These are phyloP conservation scores for Andrena fulva DNA, from an alignment of 2,888 invertebrate species.

Conservation along the genomic window DNA sequence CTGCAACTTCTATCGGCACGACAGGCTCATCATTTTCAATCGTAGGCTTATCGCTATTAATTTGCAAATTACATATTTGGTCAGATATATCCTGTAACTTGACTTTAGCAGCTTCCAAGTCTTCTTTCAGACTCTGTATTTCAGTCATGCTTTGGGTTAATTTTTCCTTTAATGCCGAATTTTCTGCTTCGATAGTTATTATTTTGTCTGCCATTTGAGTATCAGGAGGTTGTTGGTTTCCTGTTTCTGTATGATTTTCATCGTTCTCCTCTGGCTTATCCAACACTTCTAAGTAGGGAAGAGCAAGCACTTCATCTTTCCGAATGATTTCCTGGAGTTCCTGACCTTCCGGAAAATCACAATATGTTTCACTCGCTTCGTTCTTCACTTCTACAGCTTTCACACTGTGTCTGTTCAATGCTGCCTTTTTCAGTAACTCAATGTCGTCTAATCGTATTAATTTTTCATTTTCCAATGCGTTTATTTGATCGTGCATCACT, in stretches of 20 bases:
- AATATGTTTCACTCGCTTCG: neutral
- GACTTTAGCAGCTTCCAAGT: slow-evolving; percentile 65
- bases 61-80: slow-evolving; percentile 59
- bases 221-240: slow-evolving; percentile 22
- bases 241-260: slow-evolving; percentile 4
- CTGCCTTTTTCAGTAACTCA: slow-evolving; percentile 5
- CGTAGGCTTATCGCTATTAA: slow-evolving; percentile 5
- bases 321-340: slow-evolving; percentile 18
- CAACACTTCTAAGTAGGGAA: neutral
- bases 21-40: neutral
- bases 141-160: slow-evolving; percentile 57
- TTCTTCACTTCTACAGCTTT: neutral
- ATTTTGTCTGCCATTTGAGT: slow-evolving; percentile 39
- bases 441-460: slow-evolving; percentile 10
- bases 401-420: neutral
- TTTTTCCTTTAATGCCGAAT: slow-evolving; percentile 66
- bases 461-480: slow-evolving; percentile 52
- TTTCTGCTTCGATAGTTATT: slow-evolving; percentile 61
- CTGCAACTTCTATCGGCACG: neutral
- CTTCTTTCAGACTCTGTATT: slow-evolving; percentile 61
- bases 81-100: slow-evolving; percentile 64
- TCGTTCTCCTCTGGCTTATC: neutral
- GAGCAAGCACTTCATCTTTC: slow-evolving; percentile 12
- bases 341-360: neutral
- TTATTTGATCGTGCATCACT: slow-evolving; percentile 47